These are phyloP conservation scores for Glomeris maerens DNA, from an alignment of 1,140 invertebrate species.

Conservation along the genomic window DNA sequence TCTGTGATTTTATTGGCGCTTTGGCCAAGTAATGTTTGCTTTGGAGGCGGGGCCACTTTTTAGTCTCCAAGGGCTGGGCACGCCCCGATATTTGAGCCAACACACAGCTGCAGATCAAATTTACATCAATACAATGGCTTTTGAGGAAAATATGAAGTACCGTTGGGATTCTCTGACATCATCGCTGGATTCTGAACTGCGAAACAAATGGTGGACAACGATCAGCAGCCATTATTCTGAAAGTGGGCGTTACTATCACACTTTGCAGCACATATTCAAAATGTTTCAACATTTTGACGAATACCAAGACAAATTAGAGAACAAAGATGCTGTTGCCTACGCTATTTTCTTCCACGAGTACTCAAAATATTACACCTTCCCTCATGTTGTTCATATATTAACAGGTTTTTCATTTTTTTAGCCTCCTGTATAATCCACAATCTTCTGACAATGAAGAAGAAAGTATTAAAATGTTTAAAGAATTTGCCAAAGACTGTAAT, in stretches of 20 bases:
- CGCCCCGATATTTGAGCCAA: too few species aligned
- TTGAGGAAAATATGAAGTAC: not conserved
- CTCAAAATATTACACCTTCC: not conserved
- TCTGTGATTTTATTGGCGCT: too few species aligned
- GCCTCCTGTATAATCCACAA: constrained; percentile 23
- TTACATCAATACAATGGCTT: not conserved
- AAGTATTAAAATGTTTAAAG: constrained; percentile 21
- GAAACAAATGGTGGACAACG: constrained; percentile 25
- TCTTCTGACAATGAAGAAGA: constrained; percentile 24
- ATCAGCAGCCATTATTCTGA: constrained; percentile 23
- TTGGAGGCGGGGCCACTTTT: too few species aligned
- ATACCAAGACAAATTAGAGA: constrained; percentile 33
- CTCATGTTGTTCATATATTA: constrained; percentile 2
- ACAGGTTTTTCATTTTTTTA: constrained; percentile 18
- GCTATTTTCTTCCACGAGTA: constrained; percentile 43
- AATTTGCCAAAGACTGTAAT: constrained; percentile 22
- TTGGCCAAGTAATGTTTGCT: too few species aligned
- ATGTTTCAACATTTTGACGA: constrained; percentile 36
- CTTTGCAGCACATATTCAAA: constrained; percentile 32
- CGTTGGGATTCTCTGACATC: constrained; percentile 6
- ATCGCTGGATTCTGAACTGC: constrained; percentile 3
- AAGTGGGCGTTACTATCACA: constrained; percentile 31
- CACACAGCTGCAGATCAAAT: too few species aligned
- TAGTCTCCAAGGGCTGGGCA: too few species aligned
- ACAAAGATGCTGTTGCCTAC: constrained; percentile 33